These are phyloP conservation scores for Trichoplusia ni DNA, from an alignment of 1,140 invertebrate genomes.

Conservation along the genomic window DNA sequence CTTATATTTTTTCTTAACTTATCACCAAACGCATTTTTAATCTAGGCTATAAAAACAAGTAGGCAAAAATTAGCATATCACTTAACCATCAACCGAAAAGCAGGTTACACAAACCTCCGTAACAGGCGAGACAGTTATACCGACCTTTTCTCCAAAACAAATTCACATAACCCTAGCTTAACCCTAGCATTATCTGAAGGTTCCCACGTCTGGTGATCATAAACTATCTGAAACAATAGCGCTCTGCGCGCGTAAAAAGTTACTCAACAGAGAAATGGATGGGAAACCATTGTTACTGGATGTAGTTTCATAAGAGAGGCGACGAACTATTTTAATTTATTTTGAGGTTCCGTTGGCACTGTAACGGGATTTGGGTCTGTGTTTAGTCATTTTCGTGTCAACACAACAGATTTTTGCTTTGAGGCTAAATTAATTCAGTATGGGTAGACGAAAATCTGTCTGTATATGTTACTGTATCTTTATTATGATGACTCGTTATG, in stretches of 20 bases:
- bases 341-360: constrained; percentile 5
- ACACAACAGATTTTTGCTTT: too few relatives aligned
- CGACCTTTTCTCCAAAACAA: constrained; percentile 1
- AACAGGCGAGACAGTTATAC: not conserved
- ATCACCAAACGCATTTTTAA: too few relatives aligned
- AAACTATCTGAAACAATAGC: constrained; percentile 3
- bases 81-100: not conserved
- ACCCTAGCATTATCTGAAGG: constrained; percentile 1
- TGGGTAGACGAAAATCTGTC: too few relatives aligned
- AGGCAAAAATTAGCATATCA: not conserved
- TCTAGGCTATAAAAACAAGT: too few relatives aligned
- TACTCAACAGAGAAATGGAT: constrained; percentile 16
- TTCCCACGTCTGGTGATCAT: constrained; percentile 5
- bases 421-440: too few relatives aligned
- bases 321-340: constrained; percentile 14
- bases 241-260: not conserved
- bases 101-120: not conserved
- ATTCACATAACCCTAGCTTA: constrained; percentile 2
- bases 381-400: too few relatives aligned
- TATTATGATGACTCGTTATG: too few relatives aligned
- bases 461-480: too few relatives aligned
- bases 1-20: too few relatives aligned
- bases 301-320: constrained; percentile 18
- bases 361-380: not conserved
- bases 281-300: constrained; percentile 13